These are phyloP conservation scores for Ceramica pisi DNA, from an alignment of 2,888 invertebrate species.

Conservation along the genomic window DNA sequence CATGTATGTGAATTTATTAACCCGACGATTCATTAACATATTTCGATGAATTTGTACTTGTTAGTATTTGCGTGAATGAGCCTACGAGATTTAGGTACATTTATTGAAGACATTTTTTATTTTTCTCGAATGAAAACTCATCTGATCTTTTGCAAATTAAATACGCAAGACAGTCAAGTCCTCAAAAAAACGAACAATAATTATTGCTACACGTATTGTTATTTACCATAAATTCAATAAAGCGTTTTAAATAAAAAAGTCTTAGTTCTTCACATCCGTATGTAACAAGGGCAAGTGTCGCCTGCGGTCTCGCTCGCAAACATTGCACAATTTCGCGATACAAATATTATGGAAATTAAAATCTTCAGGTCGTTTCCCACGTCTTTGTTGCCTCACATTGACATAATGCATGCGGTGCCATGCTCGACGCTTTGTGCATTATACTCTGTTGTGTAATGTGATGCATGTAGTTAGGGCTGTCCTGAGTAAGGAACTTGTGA, in stretches of 20 bases:
- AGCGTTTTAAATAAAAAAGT: not conserved
- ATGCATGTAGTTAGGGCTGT: constrained; percentile 62
- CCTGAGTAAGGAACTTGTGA: constrained; percentile 8
- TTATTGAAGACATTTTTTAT: not conserved
- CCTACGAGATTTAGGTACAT: constrained; percentile 1
- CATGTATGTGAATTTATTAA: constrained; percentile 56
- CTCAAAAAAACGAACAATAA: not conserved
- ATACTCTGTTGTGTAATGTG: constrained; percentile 69
- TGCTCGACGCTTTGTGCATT: constrained; percentile 75
- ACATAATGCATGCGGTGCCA: constrained; percentile 82
- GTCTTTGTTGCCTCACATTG: constrained; percentile 80
- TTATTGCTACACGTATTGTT: not conserved
- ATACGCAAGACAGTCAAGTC: constrained; percentile 20
- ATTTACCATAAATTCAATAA: not conserved
- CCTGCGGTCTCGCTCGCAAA: constrained; percentile 62
- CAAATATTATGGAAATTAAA: constrained; percentile 87
- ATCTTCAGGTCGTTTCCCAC: constrained; percentile 83
- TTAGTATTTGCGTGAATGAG: constrained; percentile 21
- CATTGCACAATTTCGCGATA: constrained; percentile 81
- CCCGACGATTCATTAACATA: constrained; percentile 33
- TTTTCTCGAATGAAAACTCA: not conserved
- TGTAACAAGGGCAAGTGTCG: constrained; percentile 53
- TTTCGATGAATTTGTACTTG: constrained; percentile 25
- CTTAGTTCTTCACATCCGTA: constrained; percentile 35
- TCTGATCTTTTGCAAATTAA: not conserved